Evolutionary conservation across 2,113 vertebrate genomes (phyloP).

Genomic region (Cyphomyrus discorhynchus): DNA sequence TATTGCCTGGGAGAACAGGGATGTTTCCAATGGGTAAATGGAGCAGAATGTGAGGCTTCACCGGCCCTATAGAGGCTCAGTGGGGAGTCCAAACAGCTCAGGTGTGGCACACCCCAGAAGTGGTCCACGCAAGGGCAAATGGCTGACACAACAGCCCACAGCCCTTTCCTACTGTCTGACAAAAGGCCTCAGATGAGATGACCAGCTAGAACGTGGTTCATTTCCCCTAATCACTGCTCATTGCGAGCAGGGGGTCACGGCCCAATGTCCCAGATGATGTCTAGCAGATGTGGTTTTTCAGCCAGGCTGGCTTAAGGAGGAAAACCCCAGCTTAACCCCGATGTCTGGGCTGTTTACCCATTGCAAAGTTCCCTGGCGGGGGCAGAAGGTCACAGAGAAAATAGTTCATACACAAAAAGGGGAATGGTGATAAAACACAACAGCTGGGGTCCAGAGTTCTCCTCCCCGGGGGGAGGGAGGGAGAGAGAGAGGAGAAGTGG

Average conservation of each 20-base stretch:
- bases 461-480: neutral
- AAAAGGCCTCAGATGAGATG: neutral
- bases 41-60: neutral
- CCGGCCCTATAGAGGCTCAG: neutral
- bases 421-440: neutral
- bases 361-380: conserved; percentile 15
- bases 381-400: conserved; percentile 4
- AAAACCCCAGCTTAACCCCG: neutral
- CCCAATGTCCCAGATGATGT: neutral
- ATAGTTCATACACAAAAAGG: neutral
- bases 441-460: neutral
- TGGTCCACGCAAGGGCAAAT: neutral
- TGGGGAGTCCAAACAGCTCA: neutral
- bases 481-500: neutral
- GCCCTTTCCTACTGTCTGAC: neutral
- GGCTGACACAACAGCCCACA: neutral
- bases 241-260: neutral
- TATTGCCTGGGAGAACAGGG: neutral
- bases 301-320: neutral
- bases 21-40: conserved; percentile 20
- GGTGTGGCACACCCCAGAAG: neutral
- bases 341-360: conserved; percentile 16
- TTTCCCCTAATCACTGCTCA: neutral
- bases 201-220: neutral
- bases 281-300: neutral